phyloP scores from a whole-genome alignment of 2,113 vertebrate genomes.

The Mungos mungo region DNA sequence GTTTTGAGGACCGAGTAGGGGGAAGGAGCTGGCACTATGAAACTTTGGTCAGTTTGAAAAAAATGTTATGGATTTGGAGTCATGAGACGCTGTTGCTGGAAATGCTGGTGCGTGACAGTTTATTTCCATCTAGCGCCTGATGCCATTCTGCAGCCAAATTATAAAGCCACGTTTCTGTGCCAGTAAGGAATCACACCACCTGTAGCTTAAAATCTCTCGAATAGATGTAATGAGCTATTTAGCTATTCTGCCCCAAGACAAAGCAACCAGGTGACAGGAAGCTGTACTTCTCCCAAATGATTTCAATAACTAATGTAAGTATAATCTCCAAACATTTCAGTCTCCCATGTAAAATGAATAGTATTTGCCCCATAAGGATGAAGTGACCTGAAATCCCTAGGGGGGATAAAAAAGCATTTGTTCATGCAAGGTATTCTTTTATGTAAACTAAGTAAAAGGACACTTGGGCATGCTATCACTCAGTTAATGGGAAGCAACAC shows the following conservation, averaged over 20 bases:
- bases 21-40: neutral
- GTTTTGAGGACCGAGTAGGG: neutral
- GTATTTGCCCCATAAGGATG: neutral
- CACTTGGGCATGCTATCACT: neutral
- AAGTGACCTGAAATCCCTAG: neutral
- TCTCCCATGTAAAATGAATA: neutral
- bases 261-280: neutral
- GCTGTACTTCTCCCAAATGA: neutral
- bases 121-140: neutral
- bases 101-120: neutral
- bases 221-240: neutral
- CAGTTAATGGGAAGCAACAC: neutral
- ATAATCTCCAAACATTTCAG: neutral
- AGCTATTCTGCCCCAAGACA: neutral
- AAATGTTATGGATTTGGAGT: neutral
- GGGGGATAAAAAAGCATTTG: neutral
- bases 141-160: neutral
- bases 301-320: conserved; percentile 16
- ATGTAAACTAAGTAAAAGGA: neutral
- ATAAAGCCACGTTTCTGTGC: neutral
- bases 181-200: neutral
- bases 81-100: neutral
- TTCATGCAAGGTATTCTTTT: neutral
- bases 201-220: neutral
- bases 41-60: neutral